Percentiles rank a stretch among this genome's conserved stretches.
Evolutionary conservation across 1,140 invertebrate genomes (phyloP).

Genomic region (Mya arenaria): DNA sequence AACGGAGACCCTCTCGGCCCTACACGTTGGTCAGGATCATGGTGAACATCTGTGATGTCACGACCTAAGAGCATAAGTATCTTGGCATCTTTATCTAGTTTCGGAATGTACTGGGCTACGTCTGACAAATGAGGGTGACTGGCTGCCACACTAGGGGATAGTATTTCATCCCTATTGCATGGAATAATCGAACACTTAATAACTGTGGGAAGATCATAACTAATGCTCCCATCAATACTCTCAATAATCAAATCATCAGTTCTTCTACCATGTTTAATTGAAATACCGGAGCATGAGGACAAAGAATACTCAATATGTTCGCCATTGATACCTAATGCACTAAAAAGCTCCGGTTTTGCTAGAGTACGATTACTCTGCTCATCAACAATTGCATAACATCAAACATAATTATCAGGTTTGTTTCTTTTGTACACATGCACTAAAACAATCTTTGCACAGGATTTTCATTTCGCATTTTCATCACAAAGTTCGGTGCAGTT

Average conservation of each 20-base stretch:
- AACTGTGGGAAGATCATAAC: slow-evolving; percentile 14
- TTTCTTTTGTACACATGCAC: slow-evolving; percentile 2
- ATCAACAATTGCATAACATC: slow-evolving; percentile 59
- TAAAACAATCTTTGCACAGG: slow-evolving; percentile 30
- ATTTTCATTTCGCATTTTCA: background rate
- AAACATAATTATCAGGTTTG: slow-evolving; percentile 17
- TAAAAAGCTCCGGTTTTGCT: slow-evolving; percentile 38
- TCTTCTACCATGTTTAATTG: background rate
- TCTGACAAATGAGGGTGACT: background rate
- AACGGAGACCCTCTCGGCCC: background rate
- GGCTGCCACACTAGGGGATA: background rate
- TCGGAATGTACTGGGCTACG: background rate
- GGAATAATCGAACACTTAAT: slow-evolving; percentile 46
- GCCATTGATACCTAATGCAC: slow-evolving; percentile 18
- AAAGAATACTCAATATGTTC: slow-evolving; percentile 8
- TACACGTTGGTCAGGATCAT: background rate
- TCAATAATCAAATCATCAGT: background rate
- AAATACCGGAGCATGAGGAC: background rate
- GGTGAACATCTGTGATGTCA: slow-evolving; percentile 4
- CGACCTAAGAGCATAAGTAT: background rate
- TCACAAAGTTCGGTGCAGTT: slow-evolving; percentile 22
- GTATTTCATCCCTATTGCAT: slow-evolving; percentile 13
- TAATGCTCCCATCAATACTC: slow-evolving; percentile 17
- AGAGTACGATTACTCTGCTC: slow-evolving; percentile 61
- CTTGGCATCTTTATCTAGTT: background rate